Evolutionary conservation across 2,797 vertebrate genomes (phyloP), one percentile per base, ranked within the genome.

Genomic region (Ptychadena robeensis): DNA sequence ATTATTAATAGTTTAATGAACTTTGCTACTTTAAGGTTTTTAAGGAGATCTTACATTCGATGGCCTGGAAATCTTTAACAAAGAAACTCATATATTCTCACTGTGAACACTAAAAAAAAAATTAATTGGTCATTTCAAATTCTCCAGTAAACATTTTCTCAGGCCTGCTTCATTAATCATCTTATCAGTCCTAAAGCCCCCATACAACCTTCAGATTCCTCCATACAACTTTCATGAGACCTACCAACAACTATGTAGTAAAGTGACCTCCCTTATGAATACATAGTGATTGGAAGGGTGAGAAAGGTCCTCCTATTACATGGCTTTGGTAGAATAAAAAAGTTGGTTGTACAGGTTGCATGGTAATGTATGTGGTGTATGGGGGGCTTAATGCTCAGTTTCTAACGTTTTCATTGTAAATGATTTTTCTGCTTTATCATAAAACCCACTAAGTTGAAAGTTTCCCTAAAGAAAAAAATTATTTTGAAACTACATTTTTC

Each of bases 1-100:
- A 27, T 71, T 73, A 72, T 83, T 79, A 79, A 83, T 73, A 77
- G 67, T 64, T 76, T 32, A 71, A 64, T 34, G 35, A 82, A 59
- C 57, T 44, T 72, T 82, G 25, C 32, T n/a, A 72, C 59, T 66
- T 25, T 57, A 53, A 12, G 44, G 34, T 65, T 10, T 38, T 32
- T 75, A 63, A 57, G 59, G 48, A 63, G 72, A 69, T 28, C 15
- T 2, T 67, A 30, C 30, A 68, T 25, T 38, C 10, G 31, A 75
- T 31, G n/a, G 38, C 63, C 64, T 75, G 65, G 68, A 44, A 66
- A 31, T 14, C 74, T 27, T 22, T 25, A 82, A 7, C 14, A 28
- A 18, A 75, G 34, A 73, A 18, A 77, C 28, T 48, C 12, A 28
- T 44, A 22, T 38, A 8, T 30, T 31, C 28, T 30, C 14, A 67